Percentiles rank a stretch among this genome's conserved stretches.
phyloP scores from a whole-genome alignment of 2,113 vertebrate species.

The Grammomys surdaster region DNA sequence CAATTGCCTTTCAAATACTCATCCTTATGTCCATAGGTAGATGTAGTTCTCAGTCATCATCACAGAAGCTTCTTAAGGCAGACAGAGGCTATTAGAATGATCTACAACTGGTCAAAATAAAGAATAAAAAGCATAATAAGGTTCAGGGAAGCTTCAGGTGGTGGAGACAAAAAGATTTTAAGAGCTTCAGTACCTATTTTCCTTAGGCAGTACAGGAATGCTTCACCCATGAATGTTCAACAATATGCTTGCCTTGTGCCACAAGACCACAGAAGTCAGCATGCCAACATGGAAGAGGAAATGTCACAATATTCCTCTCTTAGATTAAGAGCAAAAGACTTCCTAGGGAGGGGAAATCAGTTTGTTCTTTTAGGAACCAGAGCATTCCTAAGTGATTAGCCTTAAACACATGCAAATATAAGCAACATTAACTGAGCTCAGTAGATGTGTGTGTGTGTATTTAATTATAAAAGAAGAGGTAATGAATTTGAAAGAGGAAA shows the following conservation, averaged over 20 bases:
- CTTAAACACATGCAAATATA: neutral
- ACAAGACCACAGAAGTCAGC: neutral
- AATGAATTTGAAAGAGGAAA: neutral
- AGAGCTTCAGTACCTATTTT: neutral
- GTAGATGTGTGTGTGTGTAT: neutral
- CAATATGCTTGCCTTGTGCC: neutral
- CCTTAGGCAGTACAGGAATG: neutral
- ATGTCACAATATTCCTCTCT: neutral
- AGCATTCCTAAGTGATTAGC: neutral
- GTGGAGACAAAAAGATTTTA: neutral
- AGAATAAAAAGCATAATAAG: neutral
- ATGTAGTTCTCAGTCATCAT: neutral
- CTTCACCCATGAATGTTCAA: neutral
- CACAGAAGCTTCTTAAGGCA: neutral
- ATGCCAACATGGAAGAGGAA: neutral
- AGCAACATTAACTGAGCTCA: neutral
- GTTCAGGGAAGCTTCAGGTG: neutral
- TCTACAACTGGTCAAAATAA: neutral
- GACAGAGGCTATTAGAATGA: no score
- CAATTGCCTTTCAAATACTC: neutral
- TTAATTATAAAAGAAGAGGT: neutral
- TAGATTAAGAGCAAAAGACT: neutral
- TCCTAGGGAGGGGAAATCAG: neutral
- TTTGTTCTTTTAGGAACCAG: neutral
- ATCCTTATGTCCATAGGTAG: neutral